These are phyloP conservation scores for Xylophagus ater DNA, from an alignment of 2,888 invertebrate genomes.

Conservation along the genomic window DNA sequence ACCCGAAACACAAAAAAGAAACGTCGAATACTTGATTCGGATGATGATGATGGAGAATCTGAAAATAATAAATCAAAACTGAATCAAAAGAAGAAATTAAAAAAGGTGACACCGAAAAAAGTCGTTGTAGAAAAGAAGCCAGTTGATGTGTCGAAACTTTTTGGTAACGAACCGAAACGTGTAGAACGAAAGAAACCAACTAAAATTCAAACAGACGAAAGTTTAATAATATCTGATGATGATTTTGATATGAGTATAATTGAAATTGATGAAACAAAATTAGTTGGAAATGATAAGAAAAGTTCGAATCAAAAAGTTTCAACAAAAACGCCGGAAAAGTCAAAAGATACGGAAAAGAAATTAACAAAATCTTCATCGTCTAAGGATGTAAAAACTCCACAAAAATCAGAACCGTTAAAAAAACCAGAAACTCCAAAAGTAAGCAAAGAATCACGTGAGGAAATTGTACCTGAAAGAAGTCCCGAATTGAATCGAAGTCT, in stretches of 20 bases:
- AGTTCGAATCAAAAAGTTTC: neutral
- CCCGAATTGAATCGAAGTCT: neutral
- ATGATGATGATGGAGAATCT: slow-evolving; percentile 42
- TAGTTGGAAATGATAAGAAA: slow-evolving; percentile 7
- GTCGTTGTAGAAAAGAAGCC: slow-evolving; percentile 31
- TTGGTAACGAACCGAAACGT: slow-evolving; percentile 51
- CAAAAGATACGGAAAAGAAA: neutral
- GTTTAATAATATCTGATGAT: slow-evolving; percentile 42
- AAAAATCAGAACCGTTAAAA: slow-evolving; percentile 8
- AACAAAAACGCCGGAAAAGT: slow-evolving; percentile 6
- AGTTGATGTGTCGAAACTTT: slow-evolving; percentile 44
- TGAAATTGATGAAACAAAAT: slow-evolving; percentile 24
- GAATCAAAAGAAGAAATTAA: slow-evolving; percentile 25
- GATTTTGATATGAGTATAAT: slow-evolving; percentile 46
- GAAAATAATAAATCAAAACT: slow-evolving; percentile 22
- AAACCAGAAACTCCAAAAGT: slow-evolving; percentile 11
- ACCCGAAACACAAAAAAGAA: slow-evolving; percentile 24
- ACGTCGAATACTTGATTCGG: slow-evolving; percentile 32
- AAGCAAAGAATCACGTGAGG: too few species aligned
- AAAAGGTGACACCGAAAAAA: slow-evolving; percentile 30
- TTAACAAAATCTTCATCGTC: neutral
- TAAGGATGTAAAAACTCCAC: slow-evolving; percentile 18
- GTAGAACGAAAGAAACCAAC: slow-evolving; percentile 40
- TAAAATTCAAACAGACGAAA: slow-evolving; percentile 42
- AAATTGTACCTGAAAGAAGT: slow-evolving; percentile 3